Conservation (phyloP, 2,797 vertebrate species). For the Enteromius afrohamiltoni region DNA sequence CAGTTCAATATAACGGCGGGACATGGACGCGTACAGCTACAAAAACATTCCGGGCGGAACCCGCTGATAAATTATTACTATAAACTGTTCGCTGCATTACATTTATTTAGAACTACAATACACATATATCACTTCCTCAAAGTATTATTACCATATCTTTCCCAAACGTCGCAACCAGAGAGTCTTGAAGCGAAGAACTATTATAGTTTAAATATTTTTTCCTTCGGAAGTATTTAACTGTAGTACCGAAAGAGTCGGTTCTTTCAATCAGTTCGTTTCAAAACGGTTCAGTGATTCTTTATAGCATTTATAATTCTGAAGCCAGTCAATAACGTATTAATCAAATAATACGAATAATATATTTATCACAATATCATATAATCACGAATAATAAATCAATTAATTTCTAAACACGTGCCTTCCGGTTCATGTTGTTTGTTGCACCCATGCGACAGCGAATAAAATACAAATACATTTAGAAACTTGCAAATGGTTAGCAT, state of each 20-base stretch:
- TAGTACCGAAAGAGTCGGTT: slow-evolving; percentile 2
- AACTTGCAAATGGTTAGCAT: no score
- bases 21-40: not conserved
- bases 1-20: slow-evolving; percentile 17
- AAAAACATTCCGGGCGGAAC: slow-evolving; percentile 58
- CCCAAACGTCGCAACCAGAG: not conserved
- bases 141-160: not conserved
- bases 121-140: not conserved
- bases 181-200: not conserved
- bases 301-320: not conserved
- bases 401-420: not conserved
- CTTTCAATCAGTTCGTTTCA: not conserved
- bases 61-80: no score
- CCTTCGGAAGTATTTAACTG: slow-evolving; percentile 19
- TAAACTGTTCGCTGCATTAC: not conserved
- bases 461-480: not conserved
- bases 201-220: not conserved
- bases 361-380: no score
- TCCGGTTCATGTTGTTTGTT: not conserved
- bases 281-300: slow-evolving; percentile 3
- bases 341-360: no score
- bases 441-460: not conserved
- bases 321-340: no score
- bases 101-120: no score
- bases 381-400: no score